Evolutionary conservation across 2,113 vertebrate species (phyloP).

Genomic region (Dicrurus megarhynchus): DNA sequence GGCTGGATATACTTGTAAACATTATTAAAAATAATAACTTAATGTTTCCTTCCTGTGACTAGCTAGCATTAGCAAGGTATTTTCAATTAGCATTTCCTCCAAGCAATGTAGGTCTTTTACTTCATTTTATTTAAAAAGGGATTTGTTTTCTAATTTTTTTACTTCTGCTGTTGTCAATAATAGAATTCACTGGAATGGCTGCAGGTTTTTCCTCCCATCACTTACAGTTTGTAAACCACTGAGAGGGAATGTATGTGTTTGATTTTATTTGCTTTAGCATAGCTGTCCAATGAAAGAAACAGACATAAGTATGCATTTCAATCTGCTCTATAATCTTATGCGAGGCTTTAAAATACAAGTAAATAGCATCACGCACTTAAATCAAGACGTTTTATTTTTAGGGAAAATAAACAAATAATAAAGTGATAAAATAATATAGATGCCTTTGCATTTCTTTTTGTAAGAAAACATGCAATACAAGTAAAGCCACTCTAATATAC

Average conservation of each 20-base stretch:
- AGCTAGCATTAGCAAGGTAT: slow-evolving; percentile 86
- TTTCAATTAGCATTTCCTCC: slow-evolving; percentile 86
- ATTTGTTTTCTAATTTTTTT: slow-evolving; percentile 81
- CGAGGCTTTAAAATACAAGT: slow-evolving; percentile 70
- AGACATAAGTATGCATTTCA: slow-evolving; percentile 72
- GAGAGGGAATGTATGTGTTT: slow-evolving; percentile 61
- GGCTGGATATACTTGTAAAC: slow-evolving; percentile 92
- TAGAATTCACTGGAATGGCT: slow-evolving; percentile 60
- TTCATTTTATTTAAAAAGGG: slow-evolving; percentile 78
- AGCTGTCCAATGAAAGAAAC: slow-evolving; percentile 61
- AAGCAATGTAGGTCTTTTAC: slow-evolving; percentile 76
- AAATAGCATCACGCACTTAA: slow-evolving; percentile 59
- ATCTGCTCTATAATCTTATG: slow-evolving; percentile 50
- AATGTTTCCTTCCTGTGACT: slow-evolving; percentile 90
- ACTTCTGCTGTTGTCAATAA: slow-evolving; percentile 76
- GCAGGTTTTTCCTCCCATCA: slow-evolving; percentile 64
- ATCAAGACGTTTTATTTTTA: slow-evolving; percentile 69
- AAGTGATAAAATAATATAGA: slow-evolving; percentile 56
- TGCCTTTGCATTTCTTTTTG: not conserved
- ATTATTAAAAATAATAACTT: slow-evolving; percentile 97
- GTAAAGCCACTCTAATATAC: not conserved
- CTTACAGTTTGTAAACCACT: slow-evolving; percentile 61
- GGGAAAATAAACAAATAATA: slow-evolving; percentile 62
- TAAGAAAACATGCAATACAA: not conserved
- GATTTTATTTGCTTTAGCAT: slow-evolving; percentile 76